Conservation (phyloP, 2,888 invertebrate genomes). For the Erpobdella octoculata region DNA sequence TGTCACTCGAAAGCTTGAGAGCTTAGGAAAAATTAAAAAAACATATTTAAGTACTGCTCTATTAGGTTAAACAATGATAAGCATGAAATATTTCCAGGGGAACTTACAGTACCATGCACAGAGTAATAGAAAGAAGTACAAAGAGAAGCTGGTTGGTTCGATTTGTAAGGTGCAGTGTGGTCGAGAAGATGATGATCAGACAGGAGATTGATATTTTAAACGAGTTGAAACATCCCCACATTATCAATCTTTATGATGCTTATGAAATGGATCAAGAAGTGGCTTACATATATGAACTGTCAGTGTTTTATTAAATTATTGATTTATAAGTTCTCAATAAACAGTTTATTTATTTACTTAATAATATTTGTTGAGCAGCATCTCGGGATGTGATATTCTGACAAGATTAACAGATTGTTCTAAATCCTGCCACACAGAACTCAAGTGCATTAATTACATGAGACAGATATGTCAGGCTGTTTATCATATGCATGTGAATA, state of each 20-base stretch:
- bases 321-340: too few species aligned
- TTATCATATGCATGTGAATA: constrained; percentile 52
- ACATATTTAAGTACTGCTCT: not conserved
- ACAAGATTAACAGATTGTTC: constrained; percentile 48
- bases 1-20: not conserved
- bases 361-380: too few species aligned
- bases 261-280: constrained; percentile 53
- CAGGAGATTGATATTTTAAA: constrained; percentile 54
- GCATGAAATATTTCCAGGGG: constrained; percentile 45
- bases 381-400: constrained; percentile 54
- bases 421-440: constrained; percentile 48
- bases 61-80: not conserved
- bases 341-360: too few species aligned
- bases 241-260: constrained; percentile 52
- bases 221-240: constrained; percentile 50
- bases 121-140: constrained; percentile 53
- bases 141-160: constrained; percentile 54
- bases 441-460: constrained; percentile 52
- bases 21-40: too few species aligned
- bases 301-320: constrained; percentile 38
- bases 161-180: constrained; percentile 51
- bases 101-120: constrained; percentile 53
- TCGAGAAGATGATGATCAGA: constrained; percentile 51
- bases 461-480: constrained; percentile 53
- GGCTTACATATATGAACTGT: constrained; percentile 54